A percentile compares a stretch with the other conserved stretches of the same genome.
Conservation (phyloP, 2,888 invertebrate species). For the Agriopis leucophaearia region DNA sequence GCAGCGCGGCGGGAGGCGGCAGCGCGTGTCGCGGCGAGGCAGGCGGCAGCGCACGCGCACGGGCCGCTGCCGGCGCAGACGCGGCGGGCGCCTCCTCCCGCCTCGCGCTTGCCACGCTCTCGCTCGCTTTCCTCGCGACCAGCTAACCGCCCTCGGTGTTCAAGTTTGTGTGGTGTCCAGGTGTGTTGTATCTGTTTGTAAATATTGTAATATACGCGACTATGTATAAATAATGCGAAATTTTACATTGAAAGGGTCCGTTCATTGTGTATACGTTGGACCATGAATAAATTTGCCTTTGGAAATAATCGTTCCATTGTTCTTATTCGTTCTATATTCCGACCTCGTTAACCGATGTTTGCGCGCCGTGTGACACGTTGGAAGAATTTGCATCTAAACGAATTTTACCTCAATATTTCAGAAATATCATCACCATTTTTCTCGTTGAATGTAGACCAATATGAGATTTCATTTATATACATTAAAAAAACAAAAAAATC, state of each 20-base stretch:
- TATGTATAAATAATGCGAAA: constrained; percentile 76
- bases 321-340: constrained; percentile 42
- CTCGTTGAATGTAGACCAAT: neutral
- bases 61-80: constrained; percentile 66
- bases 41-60: constrained; percentile 71
- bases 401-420: constrained; percentile 10
- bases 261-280: constrained; percentile 85
- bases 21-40: constrained; percentile 76
- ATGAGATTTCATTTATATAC: neutral
- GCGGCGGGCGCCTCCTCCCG: constrained; percentile 57
- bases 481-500: neutral
- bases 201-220: constrained; percentile 82
- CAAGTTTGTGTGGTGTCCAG: constrained; percentile 59
- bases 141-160: constrained; percentile 79
- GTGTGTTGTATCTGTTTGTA: constrained; percentile 75
- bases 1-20: constrained; percentile 73
- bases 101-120: constrained; percentile 64
- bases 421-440: constrained; percentile 1
- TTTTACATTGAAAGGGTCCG: constrained; percentile 85
- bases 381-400: constrained; percentile 43
- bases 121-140: constrained; percentile 72
- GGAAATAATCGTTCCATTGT: constrained; percentile 61
- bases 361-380: constrained; percentile 31
- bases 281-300: constrained; percentile 86
- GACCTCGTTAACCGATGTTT: constrained; percentile 31